Conservation (phyloP, 2,113 vertebrate genomes). For the Hyaena hyaena region DNA sequence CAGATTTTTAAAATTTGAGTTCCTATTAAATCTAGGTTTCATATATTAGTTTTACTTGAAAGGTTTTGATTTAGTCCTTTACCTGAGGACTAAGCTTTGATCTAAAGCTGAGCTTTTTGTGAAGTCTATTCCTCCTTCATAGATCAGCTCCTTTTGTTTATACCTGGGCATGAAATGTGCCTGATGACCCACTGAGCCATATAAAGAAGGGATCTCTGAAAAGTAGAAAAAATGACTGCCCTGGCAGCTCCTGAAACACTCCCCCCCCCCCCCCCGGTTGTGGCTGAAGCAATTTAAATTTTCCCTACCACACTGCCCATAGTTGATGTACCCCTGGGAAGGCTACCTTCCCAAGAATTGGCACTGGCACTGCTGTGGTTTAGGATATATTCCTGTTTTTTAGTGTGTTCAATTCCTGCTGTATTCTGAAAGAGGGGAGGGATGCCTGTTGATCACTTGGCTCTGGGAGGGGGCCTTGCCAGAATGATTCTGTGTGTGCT, state of each 20-base stretch:
- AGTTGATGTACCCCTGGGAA: neutral
- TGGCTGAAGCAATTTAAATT: slow-evolving; percentile 21
- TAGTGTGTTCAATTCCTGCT: neutral
- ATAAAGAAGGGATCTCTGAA: slow-evolving; percentile 63
- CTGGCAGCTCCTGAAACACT: neutral
- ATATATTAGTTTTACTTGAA: slow-evolving; percentile 51
- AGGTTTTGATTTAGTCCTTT: slow-evolving; percentile 64
- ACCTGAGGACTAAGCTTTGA: slow-evolving; percentile 54
- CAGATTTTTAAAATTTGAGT: neutral
- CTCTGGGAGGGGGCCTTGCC: neutral
- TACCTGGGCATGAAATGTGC: slow-evolving; percentile 47
- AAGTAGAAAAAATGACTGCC: slow-evolving; percentile 44
- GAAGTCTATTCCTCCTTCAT: neutral
- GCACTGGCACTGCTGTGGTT: neutral
- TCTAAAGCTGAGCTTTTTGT: slow-evolving; percentile 44
- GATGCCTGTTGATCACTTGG: slow-evolving; percentile 31
- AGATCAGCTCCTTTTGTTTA: slow-evolving; percentile 50
- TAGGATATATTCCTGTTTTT: neutral
- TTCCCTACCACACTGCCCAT: neutral
- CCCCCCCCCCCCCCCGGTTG: neutral
- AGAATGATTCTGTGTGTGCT: neutral
- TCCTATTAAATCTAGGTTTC: slow-evolving; percentile 57
- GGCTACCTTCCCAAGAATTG: neutral
- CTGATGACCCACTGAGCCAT: slow-evolving; percentile 47
- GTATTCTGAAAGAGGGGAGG: neutral